Conservation (phyloP, 2,888 invertebrate genomes). For the Dasysyrphus tricinctus region DNA sequence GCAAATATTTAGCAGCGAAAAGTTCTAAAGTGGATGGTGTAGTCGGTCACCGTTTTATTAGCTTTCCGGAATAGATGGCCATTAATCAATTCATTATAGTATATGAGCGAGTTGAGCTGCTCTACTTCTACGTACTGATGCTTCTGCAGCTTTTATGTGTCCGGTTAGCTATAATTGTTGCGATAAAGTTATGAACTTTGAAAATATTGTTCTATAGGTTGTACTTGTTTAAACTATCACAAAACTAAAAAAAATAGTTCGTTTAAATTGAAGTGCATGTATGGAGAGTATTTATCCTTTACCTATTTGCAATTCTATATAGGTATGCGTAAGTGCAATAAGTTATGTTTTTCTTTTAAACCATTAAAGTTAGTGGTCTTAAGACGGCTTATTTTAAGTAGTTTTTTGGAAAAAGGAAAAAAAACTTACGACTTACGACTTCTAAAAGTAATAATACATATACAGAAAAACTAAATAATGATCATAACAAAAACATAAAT, state of each 20-base stretch:
- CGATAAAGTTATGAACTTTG: slow-evolving; percentile 41
- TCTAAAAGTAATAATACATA: too few relatives aligned
- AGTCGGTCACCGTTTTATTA: slow-evolving; percentile 68
- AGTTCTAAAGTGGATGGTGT: slow-evolving; percentile 41
- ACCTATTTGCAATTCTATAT: too few relatives aligned
- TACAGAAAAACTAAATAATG: too few relatives aligned
- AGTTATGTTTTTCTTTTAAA: not conserved
- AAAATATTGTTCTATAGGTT: slow-evolving; percentile 9
- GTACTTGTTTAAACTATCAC: not conserved
- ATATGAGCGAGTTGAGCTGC: not conserved
- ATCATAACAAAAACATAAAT: too few relatives aligned
- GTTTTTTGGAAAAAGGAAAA: too few relatives aligned
- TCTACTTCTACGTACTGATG: not conserved
- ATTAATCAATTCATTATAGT: slow-evolving; percentile 70
- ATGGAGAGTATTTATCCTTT: not conserved
- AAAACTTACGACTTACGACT: too few relatives aligned
- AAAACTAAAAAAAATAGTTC: not conserved
- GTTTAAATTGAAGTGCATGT: slow-evolving; percentile 4
- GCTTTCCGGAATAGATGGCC: slow-evolving; percentile 57
- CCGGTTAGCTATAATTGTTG: slow-evolving; percentile 8
- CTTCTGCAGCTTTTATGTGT: not conserved
- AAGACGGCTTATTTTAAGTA: too few relatives aligned
- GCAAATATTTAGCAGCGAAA: slow-evolving; percentile 58
- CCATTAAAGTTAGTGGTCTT: not conserved
- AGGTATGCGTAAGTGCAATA: not conserved